Evolutionary conservation across 2,888 invertebrate genomes (phyloP).

Genomic region (Drosophila acutilabella): DNA sequence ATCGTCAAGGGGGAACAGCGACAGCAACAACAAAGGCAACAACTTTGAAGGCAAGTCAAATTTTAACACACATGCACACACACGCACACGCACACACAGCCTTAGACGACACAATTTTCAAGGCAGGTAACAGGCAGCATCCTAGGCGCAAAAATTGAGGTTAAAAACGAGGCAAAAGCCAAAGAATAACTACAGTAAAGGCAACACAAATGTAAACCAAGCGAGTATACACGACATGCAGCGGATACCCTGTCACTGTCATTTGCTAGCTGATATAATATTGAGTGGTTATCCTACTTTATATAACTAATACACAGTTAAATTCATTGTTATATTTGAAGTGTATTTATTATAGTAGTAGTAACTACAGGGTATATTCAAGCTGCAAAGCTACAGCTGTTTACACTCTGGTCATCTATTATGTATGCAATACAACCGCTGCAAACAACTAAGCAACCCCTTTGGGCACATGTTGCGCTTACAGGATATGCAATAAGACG

Average conservation of each 20-base stretch:
- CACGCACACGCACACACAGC: slow-evolving; percentile 21
- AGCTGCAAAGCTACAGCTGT: not conserved
- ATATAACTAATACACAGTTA: too few species aligned
- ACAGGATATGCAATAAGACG: slow-evolving; percentile 23
- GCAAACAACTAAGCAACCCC: not conserved
- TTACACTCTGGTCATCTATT: too few species aligned
- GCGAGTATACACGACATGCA: not conserved
- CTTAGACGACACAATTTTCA: slow-evolving; percentile 56
- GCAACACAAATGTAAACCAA: slow-evolving; percentile 34
- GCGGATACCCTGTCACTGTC: too few species aligned
- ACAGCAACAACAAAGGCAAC: slow-evolving; percentile 36
- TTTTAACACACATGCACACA: slow-evolving; percentile 34
- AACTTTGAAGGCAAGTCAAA: slow-evolving; percentile 59
- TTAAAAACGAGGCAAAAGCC: slow-evolving; percentile 61
- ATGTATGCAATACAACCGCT: not conserved
- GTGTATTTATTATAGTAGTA: not conserved
- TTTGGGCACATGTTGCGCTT: not conserved
- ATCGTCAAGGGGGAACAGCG: slow-evolving; percentile 54
- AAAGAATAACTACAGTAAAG: slow-evolving; percentile 55
- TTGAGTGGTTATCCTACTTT: too few species aligned
- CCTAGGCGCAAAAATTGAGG: slow-evolving; percentile 76
- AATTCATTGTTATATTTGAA: too few species aligned
- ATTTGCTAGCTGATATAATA: too few species aligned
- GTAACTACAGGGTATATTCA: not conserved
- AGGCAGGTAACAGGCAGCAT: slow-evolving; percentile 68